A percentile compares a stretch with the other conserved stretches of the same genome.
Conservation (phyloP, 2,113 vertebrate species). For the Clarias magur region DNA sequence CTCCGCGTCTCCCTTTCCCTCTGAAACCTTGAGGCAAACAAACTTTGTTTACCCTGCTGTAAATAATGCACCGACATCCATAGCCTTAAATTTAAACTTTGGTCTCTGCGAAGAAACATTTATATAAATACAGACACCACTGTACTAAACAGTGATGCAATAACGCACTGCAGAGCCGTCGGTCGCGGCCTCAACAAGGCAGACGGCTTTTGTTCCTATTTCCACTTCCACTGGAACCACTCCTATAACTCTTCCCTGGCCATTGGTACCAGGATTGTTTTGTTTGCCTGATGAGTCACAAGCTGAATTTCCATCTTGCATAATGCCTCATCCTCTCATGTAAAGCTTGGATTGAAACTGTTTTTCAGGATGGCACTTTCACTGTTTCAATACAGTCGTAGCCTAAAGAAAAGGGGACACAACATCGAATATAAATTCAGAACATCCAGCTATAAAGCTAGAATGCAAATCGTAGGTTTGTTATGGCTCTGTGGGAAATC, state of each 20-base stretch:
- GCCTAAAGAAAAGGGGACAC: neutral
- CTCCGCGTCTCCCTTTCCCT: neutral
- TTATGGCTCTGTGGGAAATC: constrained; percentile 22
- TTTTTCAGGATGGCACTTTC: neutral
- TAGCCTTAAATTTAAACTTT: neutral
- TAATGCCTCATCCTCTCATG: constrained; percentile 15
- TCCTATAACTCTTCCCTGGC: neutral
- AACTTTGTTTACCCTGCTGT: neutral
- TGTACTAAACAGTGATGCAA: neutral
- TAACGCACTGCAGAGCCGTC: neutral
- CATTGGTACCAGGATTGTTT: neutral
- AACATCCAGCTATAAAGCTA: neutral
- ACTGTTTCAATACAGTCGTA: neutral
- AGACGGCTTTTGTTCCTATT: neutral
- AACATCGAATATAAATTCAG: neutral
- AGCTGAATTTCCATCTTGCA: constrained; percentile 30
- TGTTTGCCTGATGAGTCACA: constrained; percentile 18
- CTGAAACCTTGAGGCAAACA: neutral
- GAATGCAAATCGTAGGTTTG: constrained; percentile 5
- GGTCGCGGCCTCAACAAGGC: neutral
- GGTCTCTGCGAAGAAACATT: neutral
- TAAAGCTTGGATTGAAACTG: constrained; percentile 16
- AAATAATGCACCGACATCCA: neutral
- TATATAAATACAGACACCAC: neutral
- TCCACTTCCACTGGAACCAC: too few species aligned